Conservation (phyloP, 2,888 invertebrate genomes). For the Limnephilus rhombicus region DNA sequence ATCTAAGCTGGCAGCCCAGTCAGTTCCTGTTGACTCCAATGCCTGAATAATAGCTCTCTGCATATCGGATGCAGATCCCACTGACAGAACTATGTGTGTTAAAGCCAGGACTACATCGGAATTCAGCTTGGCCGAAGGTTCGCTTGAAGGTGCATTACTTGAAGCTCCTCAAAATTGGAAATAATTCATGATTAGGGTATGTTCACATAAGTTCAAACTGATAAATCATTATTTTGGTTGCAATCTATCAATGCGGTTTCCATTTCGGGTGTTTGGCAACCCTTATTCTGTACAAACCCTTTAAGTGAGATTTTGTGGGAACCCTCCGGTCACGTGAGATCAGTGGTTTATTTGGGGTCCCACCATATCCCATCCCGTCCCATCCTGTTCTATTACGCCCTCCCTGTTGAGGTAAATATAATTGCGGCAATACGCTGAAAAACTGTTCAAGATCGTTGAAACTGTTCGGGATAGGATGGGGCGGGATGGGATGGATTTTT, state of each 20-base stretch:
- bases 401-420: too few relatives aligned
- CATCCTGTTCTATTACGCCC: too few relatives aligned
- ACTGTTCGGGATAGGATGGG: too few relatives aligned
- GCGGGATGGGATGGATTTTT: too few relatives aligned
- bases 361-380: too few relatives aligned
- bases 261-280: not conserved
- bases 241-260: not conserved
- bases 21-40: conserved; percentile 77
- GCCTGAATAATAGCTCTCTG: conserved; percentile 81
- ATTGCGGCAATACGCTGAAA: too few relatives aligned
- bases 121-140: conserved; percentile 74
- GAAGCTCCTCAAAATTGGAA: conserved; percentile 51
- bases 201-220: too few relatives aligned
- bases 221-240: not conserved
- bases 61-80: conserved; percentile 82
- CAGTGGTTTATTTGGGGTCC: too few relatives aligned
- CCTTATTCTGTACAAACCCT: not conserved
- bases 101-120: conserved; percentile 81
- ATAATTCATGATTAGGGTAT: not conserved
- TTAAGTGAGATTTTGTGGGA: too few relatives aligned
- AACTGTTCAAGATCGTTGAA: too few relatives aligned
- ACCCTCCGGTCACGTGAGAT: too few relatives aligned
- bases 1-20: conserved; percentile 87
- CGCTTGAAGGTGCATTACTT: conserved; percentile 62
- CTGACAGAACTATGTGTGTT: conserved; percentile 80